Conservation (phyloP, 1,140 invertebrate species). For the Papilio aristodemus region DNA sequence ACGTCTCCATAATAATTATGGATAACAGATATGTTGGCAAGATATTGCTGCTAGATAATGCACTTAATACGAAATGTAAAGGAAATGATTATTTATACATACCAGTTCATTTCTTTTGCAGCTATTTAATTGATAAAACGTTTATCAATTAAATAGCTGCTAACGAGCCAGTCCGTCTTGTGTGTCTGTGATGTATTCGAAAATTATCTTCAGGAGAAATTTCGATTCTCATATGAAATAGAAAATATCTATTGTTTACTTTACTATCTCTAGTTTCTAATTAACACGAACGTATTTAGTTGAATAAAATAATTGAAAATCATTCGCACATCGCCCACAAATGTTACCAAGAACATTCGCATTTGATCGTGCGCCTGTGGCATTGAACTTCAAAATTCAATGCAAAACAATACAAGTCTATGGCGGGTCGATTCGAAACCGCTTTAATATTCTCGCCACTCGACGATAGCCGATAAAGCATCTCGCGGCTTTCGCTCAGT, state of each 20-base stretch:
- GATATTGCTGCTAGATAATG: too few relatives aligned
- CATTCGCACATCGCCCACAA: slow-evolving; percentile 47
- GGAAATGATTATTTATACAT: too few relatives aligned
- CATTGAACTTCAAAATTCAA: slow-evolving; percentile 68
- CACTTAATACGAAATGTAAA: too few relatives aligned
- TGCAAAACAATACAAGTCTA: slow-evolving; percentile 45
- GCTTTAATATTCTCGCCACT: slow-evolving; percentile 63
- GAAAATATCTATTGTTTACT: background rate
- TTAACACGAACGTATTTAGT: background rate
- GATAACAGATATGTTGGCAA: too few relatives aligned
- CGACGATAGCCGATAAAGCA: slow-evolving; percentile 67
- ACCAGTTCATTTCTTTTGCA: too few relatives aligned
- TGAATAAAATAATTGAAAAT: background rate
- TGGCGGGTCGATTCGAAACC: slow-evolving; percentile 46
- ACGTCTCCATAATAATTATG: too few relatives aligned
- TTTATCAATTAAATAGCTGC: too few relatives aligned
- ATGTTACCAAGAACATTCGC: slow-evolving; percentile 52
- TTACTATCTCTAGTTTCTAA: background rate
- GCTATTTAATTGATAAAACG: too few relatives aligned
- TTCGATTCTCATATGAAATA: background rate
- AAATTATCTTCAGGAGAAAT: background rate
- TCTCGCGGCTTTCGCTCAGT: slow-evolving; percentile 58
- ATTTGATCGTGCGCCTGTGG: slow-evolving; percentile 53
- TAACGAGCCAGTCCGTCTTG: too few relatives aligned
- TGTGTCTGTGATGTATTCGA: background rate